Conservation (phyloP, 2,797 vertebrate species). For the Poliocrania exsul region DNA sequence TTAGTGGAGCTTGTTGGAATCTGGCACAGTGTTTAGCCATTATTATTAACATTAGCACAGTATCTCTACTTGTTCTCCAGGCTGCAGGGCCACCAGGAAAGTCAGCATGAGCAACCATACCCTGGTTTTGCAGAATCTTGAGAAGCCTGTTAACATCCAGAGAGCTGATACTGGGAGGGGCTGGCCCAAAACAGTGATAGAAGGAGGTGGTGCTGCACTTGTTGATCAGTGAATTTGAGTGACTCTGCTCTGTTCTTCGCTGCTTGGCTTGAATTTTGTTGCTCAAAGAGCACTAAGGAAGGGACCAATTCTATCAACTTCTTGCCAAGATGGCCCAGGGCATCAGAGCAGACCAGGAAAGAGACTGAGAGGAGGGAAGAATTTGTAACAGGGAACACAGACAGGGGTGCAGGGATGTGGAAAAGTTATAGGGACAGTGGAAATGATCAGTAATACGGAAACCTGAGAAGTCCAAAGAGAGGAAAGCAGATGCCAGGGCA, state of each 20-base stretch:
- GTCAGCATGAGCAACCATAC: accelerated
- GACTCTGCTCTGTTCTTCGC: neutral
- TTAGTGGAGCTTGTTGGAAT: neutral
- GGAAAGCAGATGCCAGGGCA: neutral
- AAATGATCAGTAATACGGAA: neutral
- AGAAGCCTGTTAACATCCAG: neutral
- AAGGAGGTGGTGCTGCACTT: neutral
- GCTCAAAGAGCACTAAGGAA: neutral
- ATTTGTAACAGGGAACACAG: neutral
- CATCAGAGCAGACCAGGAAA: neutral
- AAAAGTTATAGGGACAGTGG: neutral
- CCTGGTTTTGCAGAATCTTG: neutral
- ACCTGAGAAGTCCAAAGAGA: neutral
- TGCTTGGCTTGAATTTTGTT: neutral
- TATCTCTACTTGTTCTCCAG: neutral
- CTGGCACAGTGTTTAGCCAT: neutral
- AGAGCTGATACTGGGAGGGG: neutral
- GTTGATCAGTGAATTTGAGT: neutral
- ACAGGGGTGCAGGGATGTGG: accelerated
- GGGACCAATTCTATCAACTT: neutral
- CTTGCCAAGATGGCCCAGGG: neutral
- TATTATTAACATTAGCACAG: neutral
- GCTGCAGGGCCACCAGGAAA: neutral
- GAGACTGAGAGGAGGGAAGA: neutral
- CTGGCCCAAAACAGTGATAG: neutral